Base-by-base conservation (phyloP, 2,888 invertebrate genomes). In the Dryocosmus kuriphilus region DNA sequence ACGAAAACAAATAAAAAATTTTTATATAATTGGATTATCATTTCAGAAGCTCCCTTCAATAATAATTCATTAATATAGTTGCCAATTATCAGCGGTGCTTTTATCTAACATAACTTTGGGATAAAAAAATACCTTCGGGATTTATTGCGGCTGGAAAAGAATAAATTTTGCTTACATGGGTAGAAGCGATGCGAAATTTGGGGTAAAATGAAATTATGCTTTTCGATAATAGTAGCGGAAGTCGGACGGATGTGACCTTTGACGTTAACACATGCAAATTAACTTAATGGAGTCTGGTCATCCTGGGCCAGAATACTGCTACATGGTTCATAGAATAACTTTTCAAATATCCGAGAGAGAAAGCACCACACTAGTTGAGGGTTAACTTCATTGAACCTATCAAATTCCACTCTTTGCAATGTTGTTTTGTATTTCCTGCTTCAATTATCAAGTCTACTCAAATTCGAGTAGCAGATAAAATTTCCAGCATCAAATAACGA, bases 261-360 rank as follows among this genome's bases (percentile, higher is more conserved):
- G 71, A 71, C 46, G 71, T 32, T 51, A 71, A 71, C 71, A 71
- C 51, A 71, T 71, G 71, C 71, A 71, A 71, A 71, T 51, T 46
- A 51, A 51, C n/a, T 32, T 71, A 71, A 71, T 51, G 30, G 51
- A 51, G 27, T 71, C 22, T 30, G n/a, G 51, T 19, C 46, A 46
- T 55, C 30, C 27, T 32, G 30, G 30, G 27, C 46, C n/a, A 9
- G 51, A 30, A 71, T 71, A 14, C 30, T 71, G 30, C 51, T 30
- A 30, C 51, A 30, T 19, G 30, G 32, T 46, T 22, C 51, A n/a
- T 51, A 51, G 51, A 51, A 71, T 71, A 71, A 71, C 71, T 71
- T 71, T 51, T 51, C 71, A 7, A 51, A 32, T 71, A 27, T 27
- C 51, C 30, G 30, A 51, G 51, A 51, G 51, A 71, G 71, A 71